Percentiles rank a stretch among this genome's conserved stretches.
phyloP scores from a whole-genome alignment of 1,140 invertebrate genomes.

The Eriocheir sinensis region DNA sequence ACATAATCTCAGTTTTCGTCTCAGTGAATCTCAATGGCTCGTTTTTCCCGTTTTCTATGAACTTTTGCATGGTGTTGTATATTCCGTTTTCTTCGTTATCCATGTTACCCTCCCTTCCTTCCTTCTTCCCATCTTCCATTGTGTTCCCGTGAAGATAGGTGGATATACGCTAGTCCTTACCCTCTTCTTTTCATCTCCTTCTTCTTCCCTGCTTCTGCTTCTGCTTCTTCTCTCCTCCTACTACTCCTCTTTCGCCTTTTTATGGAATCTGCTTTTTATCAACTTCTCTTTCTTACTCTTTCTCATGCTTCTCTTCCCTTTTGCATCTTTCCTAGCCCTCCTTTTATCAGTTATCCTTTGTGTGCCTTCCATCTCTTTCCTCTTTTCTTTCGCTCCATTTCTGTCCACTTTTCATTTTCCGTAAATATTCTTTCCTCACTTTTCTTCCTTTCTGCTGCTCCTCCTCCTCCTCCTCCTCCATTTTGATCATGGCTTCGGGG shows the following conservation, averaged over 20 bases:
- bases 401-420: background rate
- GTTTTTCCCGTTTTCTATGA: too few relatives aligned
- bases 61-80: background rate
- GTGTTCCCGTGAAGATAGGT: too few relatives aligned
- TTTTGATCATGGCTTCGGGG: constrained; percentile 10
- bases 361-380: background rate
- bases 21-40: too few relatives aligned
- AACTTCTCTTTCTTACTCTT: background rate
- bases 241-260: background rate
- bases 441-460: background rate
- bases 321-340: too few relatives aligned
- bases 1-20: too few relatives aligned
- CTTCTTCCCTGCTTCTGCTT: background rate
- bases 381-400: background rate
- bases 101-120: background rate
- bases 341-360: background rate
- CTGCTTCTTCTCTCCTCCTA: background rate
- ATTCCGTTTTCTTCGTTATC: background rate
- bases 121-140: background rate
- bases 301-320: background rate
- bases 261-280: background rate
- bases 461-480: constrained; percentile 32
- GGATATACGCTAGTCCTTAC: too few relatives aligned
- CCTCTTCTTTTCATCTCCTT: constrained; percentile 16
- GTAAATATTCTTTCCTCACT: background rate